Percentiles rank a stretch among this genome's conserved stretches.
Evolutionary conservation across 2,888 invertebrate species (phyloP).

Genomic region (Carcina quercana): DNA sequence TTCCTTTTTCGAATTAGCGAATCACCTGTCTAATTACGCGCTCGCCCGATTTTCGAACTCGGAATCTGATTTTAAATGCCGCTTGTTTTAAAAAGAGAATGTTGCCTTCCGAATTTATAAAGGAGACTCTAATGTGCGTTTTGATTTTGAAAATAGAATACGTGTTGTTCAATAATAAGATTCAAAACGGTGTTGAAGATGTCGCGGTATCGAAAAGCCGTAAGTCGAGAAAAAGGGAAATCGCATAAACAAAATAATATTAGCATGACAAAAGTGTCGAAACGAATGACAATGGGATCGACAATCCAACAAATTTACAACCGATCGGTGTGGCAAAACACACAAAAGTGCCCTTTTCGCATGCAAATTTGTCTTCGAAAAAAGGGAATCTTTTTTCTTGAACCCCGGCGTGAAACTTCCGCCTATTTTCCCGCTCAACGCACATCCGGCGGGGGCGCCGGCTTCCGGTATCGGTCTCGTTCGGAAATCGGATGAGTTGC

Average conservation of each 20-base stretch:
- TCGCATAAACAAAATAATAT: slow-evolving; percentile 29
- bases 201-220: too few relatives aligned
- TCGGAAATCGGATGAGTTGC: slow-evolving; percentile 60
- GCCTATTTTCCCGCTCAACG: slow-evolving; percentile 71
- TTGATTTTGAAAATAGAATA: too few relatives aligned
- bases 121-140: too few relatives aligned
- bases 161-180: too few relatives aligned
- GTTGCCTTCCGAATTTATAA: slow-evolving; percentile 8
- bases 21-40: slow-evolving; percentile 70
- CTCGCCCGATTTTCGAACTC: slow-evolving; percentile 41
- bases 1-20: slow-evolving; percentile 67
- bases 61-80: slow-evolving; percentile 28
- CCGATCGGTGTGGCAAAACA: slow-evolving; percentile 54
- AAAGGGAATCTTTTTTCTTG: slow-evolving; percentile 55
- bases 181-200: slow-evolving; percentile 16
- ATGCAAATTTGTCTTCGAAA: slow-evolving; percentile 70
- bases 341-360: slow-evolving; percentile 65
- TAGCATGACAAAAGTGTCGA: slow-evolving; percentile 68
- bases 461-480: slow-evolving; percentile 54
- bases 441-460: slow-evolving; percentile 57
- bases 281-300: slow-evolving; percentile 54
- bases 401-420: slow-evolving; percentile 59
- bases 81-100: slow-evolving; percentile 10
- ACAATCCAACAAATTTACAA: slow-evolving; percentile 70
- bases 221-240: slow-evolving; percentile 18